A percentile compares a stretch with the other conserved stretches of the same genome.
Evolutionary conservation across 2,888 invertebrate species (phyloP).

Genomic region (Trichogramma dendrolimi): DNA sequence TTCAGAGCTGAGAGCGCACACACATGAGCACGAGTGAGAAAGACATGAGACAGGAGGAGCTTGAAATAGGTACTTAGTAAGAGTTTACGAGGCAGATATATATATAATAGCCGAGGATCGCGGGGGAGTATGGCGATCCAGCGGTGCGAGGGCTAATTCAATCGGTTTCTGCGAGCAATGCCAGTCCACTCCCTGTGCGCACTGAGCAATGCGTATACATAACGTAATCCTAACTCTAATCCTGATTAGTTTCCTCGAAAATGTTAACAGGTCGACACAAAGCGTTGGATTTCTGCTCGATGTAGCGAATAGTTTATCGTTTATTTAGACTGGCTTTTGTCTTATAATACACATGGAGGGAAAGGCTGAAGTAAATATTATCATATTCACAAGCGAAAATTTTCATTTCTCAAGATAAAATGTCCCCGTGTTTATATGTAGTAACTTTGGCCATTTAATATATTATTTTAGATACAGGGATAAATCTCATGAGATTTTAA

Average conservation of each 20-base stretch:
- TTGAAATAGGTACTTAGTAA: constrained; percentile 45
- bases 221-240: constrained; percentile 47
- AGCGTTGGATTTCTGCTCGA: too few relatives aligned
- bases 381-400: too few relatives aligned
- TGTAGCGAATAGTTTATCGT: background rate
- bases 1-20: background rate
- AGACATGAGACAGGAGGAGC: constrained; percentile 51
- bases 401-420: too few relatives aligned
- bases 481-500: too few relatives aligned
- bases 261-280: constrained; percentile 28
- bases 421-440: too few relatives aligned
- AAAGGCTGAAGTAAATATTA: too few relatives aligned
- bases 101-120: background rate
- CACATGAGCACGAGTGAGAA: background rate
- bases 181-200: constrained; percentile 26
- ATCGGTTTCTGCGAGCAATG: constrained; percentile 33
- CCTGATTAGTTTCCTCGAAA: constrained; percentile 43
- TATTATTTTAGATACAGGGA: too few relatives aligned
- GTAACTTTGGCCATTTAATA: too few relatives aligned
- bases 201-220: too few relatives aligned
- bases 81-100: constrained; percentile 47
- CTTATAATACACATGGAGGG: background rate
- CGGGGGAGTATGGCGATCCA: constrained; percentile 19
- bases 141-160: constrained; percentile 49
- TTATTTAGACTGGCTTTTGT: background rate